Evolutionary conservation across 2,888 invertebrate species (phyloP), one percentile per base, ranked within the genome.

Genomic region (Phaonia tiefii): DNA sequence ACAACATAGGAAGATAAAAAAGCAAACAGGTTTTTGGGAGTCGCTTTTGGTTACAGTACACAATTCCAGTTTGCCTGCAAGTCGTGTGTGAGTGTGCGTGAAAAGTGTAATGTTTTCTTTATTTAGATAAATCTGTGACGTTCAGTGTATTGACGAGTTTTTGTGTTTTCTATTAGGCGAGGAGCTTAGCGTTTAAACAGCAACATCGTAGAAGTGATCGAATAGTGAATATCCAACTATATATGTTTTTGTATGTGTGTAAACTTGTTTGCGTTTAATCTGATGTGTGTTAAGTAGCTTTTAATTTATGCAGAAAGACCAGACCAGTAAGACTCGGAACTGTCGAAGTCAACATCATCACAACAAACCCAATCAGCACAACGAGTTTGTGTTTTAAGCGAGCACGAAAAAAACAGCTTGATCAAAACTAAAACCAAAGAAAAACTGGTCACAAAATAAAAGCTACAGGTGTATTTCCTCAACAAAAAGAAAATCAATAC

Each of bases 21-120:
- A 80, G 82, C 84, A 84, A 85, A 84, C 83, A 83, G 84, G 84
- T 85, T 85, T 84, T 83, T 84, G 75, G 82, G 81, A 83, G 83
- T 81, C 75, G 75, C 83, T 82, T 80, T 78, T 80, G 80, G 84
- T 83, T 82, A 75, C 49, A 83, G 70, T 71, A 63, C 76, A 75
- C 75, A 74, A 79, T 80, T 77, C 69, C 67, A 79, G 79, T 76
- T 83, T 72, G 37, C 20, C 37, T 31, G n/a, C 37, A 39, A 13
- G 22, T 17, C n/a, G 60, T 63, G 73, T 63, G 63, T 49, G 73
- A 51, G 73, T 25, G 39, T 17, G 71, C 56, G 71, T 26, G 17
- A 7, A n/a, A n/a, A n/a, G 44, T 42, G 13, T 15, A 63, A n/a
- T n/a, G 15, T 26, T 26, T 49, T 46, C 42, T 49, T 31, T 31